Evolutionary conservation across 2,888 invertebrate genomes (phyloP).

Genomic region (Meliscaeva auricollis): DNA sequence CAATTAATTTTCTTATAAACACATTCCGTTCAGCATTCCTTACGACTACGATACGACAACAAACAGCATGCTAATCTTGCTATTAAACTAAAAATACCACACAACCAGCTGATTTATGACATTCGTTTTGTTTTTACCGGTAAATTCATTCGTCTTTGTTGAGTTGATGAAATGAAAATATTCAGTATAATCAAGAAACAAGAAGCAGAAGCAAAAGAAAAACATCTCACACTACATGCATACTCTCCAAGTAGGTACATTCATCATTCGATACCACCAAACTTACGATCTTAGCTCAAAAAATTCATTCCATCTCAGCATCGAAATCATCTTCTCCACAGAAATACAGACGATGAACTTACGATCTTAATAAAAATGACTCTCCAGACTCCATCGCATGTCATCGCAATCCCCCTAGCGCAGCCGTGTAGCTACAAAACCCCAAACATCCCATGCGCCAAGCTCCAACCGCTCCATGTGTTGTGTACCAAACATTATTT

Average conservation of each 20-base stretch:
- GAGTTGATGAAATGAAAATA: neutral
- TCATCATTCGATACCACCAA: neutral
- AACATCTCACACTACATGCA: neutral
- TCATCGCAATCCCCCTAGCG: slow-evolving; percentile 35
- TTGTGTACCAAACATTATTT: slow-evolving; percentile 9
- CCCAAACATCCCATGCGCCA: slow-evolving; percentile 4
- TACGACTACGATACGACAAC: slow-evolving; percentile 1
- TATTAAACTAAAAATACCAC: slow-evolving; percentile 40
- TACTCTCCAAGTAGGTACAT: too few relatives aligned
- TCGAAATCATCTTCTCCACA: neutral
- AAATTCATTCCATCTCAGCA: neutral
- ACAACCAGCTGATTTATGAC: slow-evolving; percentile 26
- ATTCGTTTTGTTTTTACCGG: slow-evolving; percentile 38
- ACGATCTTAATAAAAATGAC: slow-evolving; percentile 48
- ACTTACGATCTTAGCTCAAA: slow-evolving; percentile 8
- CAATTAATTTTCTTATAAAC: slow-evolving; percentile 25
- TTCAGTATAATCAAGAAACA: neutral
- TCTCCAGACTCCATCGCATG: slow-evolving; percentile 52
- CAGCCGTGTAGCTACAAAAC: slow-evolving; percentile 15
- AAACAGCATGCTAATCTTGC: slow-evolving; percentile 23
- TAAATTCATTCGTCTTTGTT: slow-evolving; percentile 22
- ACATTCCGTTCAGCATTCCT: slow-evolving; percentile 42
- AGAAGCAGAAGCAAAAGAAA: neutral
- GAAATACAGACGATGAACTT: slow-evolving; percentile 43
- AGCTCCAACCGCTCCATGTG: neutral